Evolutionary conservation across 1,140 invertebrate species (phyloP).

Genomic region (Bradysia coprophila): DNA sequence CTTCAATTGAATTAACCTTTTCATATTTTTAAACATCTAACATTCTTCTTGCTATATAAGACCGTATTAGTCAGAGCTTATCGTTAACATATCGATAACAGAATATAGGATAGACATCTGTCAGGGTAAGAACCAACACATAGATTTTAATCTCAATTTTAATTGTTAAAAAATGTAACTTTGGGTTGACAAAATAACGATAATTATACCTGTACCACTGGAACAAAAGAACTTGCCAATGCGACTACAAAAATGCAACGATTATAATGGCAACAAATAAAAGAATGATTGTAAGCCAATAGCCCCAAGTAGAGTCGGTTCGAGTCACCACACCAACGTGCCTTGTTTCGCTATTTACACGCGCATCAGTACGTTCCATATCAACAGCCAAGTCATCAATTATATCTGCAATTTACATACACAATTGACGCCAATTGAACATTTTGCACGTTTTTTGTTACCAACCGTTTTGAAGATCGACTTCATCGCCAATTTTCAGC

Average conservation of each 20-base stretch:
- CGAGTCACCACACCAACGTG: constrained; percentile 40
- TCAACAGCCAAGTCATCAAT: constrained; percentile 59
- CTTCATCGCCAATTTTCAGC: constrained; percentile 51
- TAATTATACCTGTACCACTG: no score
- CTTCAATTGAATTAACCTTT: no score
- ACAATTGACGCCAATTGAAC: constrained; percentile 5
- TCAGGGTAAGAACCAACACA: no score
- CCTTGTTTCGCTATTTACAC: constrained; percentile 44
- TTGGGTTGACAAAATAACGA: no score
- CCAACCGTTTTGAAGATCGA: constrained; percentile 59
- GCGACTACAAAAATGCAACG: constrained; percentile 15
- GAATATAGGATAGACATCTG: no score
- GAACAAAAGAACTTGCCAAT: no score
- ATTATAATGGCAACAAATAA: constrained; percentile 36
- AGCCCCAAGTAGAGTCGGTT: constrained; percentile 49
- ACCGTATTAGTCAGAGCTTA: no score
- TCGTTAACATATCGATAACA: no score
- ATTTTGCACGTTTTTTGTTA: constrained; percentile 4
- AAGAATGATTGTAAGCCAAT: constrained; percentile 45
- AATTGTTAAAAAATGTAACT: no score
- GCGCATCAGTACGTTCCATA: constrained; percentile 46
- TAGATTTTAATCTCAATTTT: no score
- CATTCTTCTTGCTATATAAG: no score
- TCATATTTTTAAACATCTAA: no score
- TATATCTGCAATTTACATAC: constrained; percentile 37